Evolutionary conservation across 2,797 vertebrate genomes (phyloP), one percentile per base, ranked within the genome.

Genomic region (Sebastes cheni): DNA sequence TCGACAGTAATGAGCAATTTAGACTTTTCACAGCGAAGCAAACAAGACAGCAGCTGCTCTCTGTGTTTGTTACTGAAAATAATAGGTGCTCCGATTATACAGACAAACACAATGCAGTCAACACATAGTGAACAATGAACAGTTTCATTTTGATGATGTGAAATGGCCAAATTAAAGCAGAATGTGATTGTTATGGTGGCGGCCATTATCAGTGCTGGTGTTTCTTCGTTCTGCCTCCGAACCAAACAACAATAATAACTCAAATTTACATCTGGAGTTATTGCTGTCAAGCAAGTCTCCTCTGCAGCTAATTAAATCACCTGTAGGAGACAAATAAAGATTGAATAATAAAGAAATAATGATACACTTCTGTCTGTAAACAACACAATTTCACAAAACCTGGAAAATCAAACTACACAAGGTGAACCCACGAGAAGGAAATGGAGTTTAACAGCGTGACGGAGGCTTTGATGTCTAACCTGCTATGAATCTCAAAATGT

Each of bases 381-480:
- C 27, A 73, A 25, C 30, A 32, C 0, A 42, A 16, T n/a, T 36
- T 71, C 22, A 6, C 22, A 54, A 68, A 55, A 69, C 18, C 14
- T 62, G 20, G 16, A 29, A 55, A 39, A 36, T 23, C 12, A 32
- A 46, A 32, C 5, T 8, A 32, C 22, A 75, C 67, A 80, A 72
- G 25, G 22, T 60, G 58, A 68, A 18, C 52, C 52, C n/a, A 54
- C n/a, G n/a, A 11, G 52, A 22, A 54, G n/a, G 52, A 54, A 54
- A 76, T 68, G 32, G 64, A 69, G 9, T 62, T 62, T 2, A 70
- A 66, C 62, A 62, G 50, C 20, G 9, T 46, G 69, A 67, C 14
- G 1, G 62, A 23, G 50, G 25, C 75, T 80, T 83, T 88, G 52
- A 82, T 77, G 39, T 73, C 67, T 78, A 22, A 85, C 76, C 39